A percentile compares a stretch with the other conserved stretches of the same genome.
phyloP scores from a whole-genome alignment of 2,113 vertebrate genomes.

The Pluvianellus socialis region DNA sequence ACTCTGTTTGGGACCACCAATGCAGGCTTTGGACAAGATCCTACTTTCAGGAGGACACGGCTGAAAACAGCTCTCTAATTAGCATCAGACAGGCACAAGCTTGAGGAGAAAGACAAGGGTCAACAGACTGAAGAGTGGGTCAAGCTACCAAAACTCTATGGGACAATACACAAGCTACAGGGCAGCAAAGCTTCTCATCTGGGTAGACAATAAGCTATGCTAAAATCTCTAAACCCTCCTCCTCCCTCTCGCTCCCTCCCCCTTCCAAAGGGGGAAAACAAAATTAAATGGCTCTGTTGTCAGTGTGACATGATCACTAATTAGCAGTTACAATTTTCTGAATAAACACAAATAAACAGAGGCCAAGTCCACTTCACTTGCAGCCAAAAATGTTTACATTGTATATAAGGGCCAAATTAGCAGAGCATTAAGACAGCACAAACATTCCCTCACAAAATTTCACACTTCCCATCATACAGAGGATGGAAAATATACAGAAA shows the following conservation, averaged over 20 bases:
- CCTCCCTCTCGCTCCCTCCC: background rate
- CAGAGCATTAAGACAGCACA: conserved; percentile 8
- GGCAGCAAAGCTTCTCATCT: conserved; percentile 34
- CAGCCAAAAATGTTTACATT: conserved; percentile 8
- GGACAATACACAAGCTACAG: conserved; percentile 67
- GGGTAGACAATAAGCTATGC: background rate
- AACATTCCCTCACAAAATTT: conserved; percentile 24
- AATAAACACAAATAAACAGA: conserved; percentile 67
- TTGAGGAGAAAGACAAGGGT: conserved; percentile 73
- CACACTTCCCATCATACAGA: background rate
- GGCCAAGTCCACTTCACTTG: conserved; percentile 27
- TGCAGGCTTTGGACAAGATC: conserved; percentile 52
- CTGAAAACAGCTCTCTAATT: conserved; percentile 79
- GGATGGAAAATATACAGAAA: background rate
- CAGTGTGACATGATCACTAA: conserved; percentile 38
- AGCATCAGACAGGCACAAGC: conserved; percentile 78
- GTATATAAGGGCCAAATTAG: conserved; percentile 39
- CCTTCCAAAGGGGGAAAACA: background rate
- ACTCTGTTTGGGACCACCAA: conserved; percentile 73
- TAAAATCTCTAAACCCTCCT: background rate
- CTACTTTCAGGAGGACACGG: conserved; percentile 59
- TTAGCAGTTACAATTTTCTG: conserved; percentile 66
- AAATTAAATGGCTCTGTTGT: conserved; percentile 54
- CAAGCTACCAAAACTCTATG: conserved; percentile 60
- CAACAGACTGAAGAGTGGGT: conserved; percentile 72